Evolutionary conservation across 1,140 invertebrate species (phyloP), one percentile per base, ranked within the genome.

Genomic region (Drosophila santomea): DNA sequence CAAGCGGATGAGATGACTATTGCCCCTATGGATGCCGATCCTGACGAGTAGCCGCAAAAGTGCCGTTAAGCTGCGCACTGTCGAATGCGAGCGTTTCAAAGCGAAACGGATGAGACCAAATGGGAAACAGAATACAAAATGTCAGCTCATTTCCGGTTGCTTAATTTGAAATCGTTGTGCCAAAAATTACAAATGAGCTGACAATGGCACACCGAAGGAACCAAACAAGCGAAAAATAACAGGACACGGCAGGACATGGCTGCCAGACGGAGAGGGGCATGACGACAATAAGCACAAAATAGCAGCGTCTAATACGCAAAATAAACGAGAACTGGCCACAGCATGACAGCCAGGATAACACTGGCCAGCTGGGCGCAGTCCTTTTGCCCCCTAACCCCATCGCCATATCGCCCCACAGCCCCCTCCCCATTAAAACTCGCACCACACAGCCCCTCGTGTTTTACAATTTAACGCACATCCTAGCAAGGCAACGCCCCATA

Each of bases 401-500:
- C 3, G 23, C 23, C 23, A 0, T 4, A 25, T 41, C 25, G 20
- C 32, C 38, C 15, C 43, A 4, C 10, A 3, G 8, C 10, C 10
- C 43, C 43, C 2, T 2, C 15, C 17, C 43, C 17, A 11, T 7
- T 3, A 50, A 32, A 50, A 25, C 15, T 35, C 25, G 38, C 43
- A 20, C 20, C 25, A 20, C 59, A 20, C 23, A 25, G 35, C 20
- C 15, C 4, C 58, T 80, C 69, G 79, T 89, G 80, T 89, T 89
- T 89, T 89, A 89, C 84, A 89, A 89, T 89, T 89, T 89, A 89
- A 89, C 84, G 84, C 84, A 89, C 83, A 89, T 89, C 84, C 80
- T 78, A 75, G 80, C 84, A 84, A 79, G 81, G 62, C 81, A 84
- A 85, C 81, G 84, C 84, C 80, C 84, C 56, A 57, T 81, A 83